Conservation (phyloP, 2,113 vertebrate species). For the Tapirus terrestris region DNA sequence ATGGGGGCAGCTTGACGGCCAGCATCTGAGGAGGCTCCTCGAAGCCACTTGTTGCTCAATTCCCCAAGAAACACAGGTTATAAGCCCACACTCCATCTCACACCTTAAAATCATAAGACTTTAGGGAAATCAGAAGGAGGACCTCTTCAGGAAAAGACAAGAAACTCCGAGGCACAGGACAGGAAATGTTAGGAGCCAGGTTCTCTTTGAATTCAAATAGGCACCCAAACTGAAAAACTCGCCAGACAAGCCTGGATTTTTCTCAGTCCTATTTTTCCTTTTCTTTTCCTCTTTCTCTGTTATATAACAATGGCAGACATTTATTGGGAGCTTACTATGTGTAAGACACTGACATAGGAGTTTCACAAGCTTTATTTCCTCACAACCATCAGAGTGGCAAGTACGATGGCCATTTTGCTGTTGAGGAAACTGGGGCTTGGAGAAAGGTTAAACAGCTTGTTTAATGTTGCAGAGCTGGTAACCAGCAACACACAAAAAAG, state of each 20-base stretch:
- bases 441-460: background rate
- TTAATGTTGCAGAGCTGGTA: background rate
- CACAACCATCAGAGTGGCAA: background rate
- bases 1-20: background rate
- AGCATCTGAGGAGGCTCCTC: background rate
- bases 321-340: background rate
- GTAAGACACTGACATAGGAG: background rate
- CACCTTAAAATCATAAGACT: background rate
- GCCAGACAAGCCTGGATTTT: background rate
- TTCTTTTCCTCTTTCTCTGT: background rate
- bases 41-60: background rate
- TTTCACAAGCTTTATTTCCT: background rate
- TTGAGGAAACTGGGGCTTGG: background rate
- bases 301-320: background rate
- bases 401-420: background rate
- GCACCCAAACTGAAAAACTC: background rate
- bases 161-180: background rate
- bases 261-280: background rate
- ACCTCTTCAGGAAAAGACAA: background rate
- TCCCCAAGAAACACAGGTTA: background rate
- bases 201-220: slow-evolving; percentile 18
- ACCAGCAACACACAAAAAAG: background rate
- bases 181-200: background rate
- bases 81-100: background rate
- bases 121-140: background rate